Base-by-base conservation (phyloP, 2,797 vertebrate genomes). In the Geotrypetes seraphini region DNA sequence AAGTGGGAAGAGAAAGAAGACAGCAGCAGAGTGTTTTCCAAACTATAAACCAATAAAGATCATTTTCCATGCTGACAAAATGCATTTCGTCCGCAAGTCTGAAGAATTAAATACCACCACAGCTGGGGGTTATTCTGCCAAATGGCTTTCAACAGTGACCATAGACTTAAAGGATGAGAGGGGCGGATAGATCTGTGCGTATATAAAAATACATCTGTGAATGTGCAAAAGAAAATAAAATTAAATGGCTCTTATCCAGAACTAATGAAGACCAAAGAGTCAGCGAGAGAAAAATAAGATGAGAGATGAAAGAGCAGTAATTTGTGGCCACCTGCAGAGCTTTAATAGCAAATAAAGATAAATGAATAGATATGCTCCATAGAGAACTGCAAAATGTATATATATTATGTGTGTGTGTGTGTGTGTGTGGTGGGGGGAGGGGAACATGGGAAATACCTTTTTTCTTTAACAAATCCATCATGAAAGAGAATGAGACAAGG, bases 121-220 rank as follows among this genome's bases (percentile, higher is more conserved):
- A 80, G 86, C 70, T 78, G 87, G 85, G 79, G 82, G 78, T 75
- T 77, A 69, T 73, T 86, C 79, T 81, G 70, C 77, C 81, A 73
- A 90, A 81, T 63, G 84, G 87, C 77, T 81, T 87, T 88, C 87
- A 85, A 85, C 90, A 83, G 88, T 79, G 90, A 79, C 63, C 61
- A 69, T 71, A 76, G 75, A 75, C 73, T 69, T 71, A 72, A 65
- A 60, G 72, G 65, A 64, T 49, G 56, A 69, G 71, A 78, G 74
- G 66, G 60, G 47, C 48, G 61, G 8, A 11, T 5, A 19, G 4
- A 16, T 10, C 15, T 9, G 16, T 29, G 10, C 10, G 8, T 7
- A 47, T 5, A 58, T 50, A 63, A 38, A 63, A 56, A 58, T 69
- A 69, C 39, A 75, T 57, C 41, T 65, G 62, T 71, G 58, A 67